Evolutionary conservation across 2,113 vertebrate genomes (phyloP), one percentile per base, ranked within the genome.

Genomic region (Microtus ochrogaster): DNA sequence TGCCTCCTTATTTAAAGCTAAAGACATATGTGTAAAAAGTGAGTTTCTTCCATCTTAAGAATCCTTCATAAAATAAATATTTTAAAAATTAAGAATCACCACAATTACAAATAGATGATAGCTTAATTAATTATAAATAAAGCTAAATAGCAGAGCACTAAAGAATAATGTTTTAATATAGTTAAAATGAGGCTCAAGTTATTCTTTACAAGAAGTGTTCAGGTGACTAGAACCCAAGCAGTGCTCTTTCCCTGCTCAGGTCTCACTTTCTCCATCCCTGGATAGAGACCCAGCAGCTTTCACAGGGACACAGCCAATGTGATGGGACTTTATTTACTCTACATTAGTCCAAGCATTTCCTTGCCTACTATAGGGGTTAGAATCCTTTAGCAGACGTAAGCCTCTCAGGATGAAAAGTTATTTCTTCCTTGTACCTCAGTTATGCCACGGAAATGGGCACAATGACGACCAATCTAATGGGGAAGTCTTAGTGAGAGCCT

Each of bases 1-100:
- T 28, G 33, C 55, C n/a, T 94, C 41, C 73, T 84, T 86, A 77
- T 55, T 89, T 85, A 94, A 81, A n/a, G 41, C 41, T 55, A 41
- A 81, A 39, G 47, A 63, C 22, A 26, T 58, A 26, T 24, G 52
- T 77, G n/a, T 70, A 12, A 63, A 49, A 26, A 74, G 33, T 17
- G 22, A 12, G 6, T 44, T 47, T 95, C 41, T 90, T 70, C 68
- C 49, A 52, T 87, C 88, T 19, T 30, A 55, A 89, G 30, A 61
- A 49, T 66, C 65, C 24, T 87, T 93, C 24, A 33, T 44, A 52
- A 88, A 94, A 72, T n/a, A 63, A 72, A 68, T 68, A 47, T 58
- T 76, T 49, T 41, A 91, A 55, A 73, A 74, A 44, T 41, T 58
- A 41, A 72, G 41, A 68, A 65, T 47, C 11, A 30, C 36, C 52